phyloP scores from a whole-genome alignment of 2,797 vertebrate species.

The Parotocinclus haroldoi region DNA sequence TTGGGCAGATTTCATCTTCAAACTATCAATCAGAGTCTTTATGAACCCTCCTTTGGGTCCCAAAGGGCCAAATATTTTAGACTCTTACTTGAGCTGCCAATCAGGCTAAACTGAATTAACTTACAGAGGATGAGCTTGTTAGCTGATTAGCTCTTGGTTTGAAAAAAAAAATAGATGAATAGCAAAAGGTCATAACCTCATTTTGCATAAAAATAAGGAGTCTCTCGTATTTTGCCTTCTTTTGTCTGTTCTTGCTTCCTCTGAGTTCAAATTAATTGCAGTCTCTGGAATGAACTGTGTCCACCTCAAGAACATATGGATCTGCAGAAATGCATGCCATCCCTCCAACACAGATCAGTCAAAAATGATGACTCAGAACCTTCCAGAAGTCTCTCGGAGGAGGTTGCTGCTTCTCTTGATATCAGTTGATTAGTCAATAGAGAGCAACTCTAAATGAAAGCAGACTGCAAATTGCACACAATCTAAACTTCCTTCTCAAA shows the following conservation, averaged over 20 bases:
- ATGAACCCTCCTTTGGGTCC: constrained; percentile 29
- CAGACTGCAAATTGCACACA: constrained; percentile 22
- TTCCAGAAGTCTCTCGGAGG: constrained; percentile 14
- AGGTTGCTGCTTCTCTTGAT: too few relatives aligned
- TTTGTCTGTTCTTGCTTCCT: too few relatives aligned
- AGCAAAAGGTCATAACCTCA: too few relatives aligned
- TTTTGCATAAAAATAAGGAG: too few relatives aligned
- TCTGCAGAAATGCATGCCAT: constrained; percentile 19
- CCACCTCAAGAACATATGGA: constrained; percentile 16
- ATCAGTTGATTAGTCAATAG: constrained; percentile 23
- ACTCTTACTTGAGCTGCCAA: constrained; percentile 34
- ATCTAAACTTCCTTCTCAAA: constrained; percentile 14
- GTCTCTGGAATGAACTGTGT: constrained; percentile 11
- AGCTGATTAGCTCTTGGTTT: constrained; percentile 14
- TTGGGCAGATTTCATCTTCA: constrained; percentile 9
- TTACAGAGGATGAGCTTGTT: constrained; percentile 5
- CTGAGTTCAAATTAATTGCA: constrained; percentile 16
- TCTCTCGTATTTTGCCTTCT: too few relatives aligned
- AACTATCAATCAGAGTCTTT: constrained; percentile 15
- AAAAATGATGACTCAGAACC: constrained; percentile 40
- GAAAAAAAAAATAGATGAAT: too few relatives aligned
- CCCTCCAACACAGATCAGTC: constrained; percentile 35
- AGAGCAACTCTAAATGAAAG: constrained; percentile 33
- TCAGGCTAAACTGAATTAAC: constrained; percentile 24
- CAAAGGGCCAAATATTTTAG: constrained; percentile 30